phyloP scores from a whole-genome alignment of 1,140 invertebrate genomes.

The Medauroidea extradentata region DNA sequence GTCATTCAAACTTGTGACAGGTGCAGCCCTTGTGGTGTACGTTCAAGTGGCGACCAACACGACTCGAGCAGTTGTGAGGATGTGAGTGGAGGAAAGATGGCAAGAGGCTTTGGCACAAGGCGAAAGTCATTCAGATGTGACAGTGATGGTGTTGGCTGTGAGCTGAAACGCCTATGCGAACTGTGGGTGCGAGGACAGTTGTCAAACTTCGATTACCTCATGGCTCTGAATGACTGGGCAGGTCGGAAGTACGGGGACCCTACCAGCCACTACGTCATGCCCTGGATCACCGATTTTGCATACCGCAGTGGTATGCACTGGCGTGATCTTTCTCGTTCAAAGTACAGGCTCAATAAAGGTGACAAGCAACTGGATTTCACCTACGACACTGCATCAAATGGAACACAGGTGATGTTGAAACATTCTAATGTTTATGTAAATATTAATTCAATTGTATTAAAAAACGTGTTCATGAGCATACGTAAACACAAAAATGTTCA shows the following conservation, averaged over 20 bases:
- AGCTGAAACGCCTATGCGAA: slow-evolving; percentile 25
- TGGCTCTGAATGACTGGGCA: slow-evolving; percentile 79
- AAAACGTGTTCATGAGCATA: too few species aligned
- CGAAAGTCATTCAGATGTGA: background rate
- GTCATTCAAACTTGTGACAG: background rate
- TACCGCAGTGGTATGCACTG: slow-evolving; percentile 74
- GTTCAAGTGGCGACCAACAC: too few species aligned
- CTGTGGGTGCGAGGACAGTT: slow-evolving; percentile 81
- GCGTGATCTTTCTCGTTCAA: slow-evolving; percentile 90
- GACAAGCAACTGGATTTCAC: slow-evolving; percentile 92
- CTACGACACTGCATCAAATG: slow-evolving; percentile 56
- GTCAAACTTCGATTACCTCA: slow-evolving; percentile 89
- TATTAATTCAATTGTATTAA: too few species aligned
- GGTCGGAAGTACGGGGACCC: slow-evolving; percentile 79
- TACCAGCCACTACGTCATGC: slow-evolving; percentile 90
- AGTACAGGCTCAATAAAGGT: slow-evolving; percentile 94
- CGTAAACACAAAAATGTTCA: too few species aligned
- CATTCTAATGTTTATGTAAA: too few species aligned
- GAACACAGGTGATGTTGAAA: slow-evolving; percentile 16
- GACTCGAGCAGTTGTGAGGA: too few species aligned
- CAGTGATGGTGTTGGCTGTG: background rate
- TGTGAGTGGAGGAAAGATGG: too few species aligned
- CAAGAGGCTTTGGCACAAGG: too few species aligned
- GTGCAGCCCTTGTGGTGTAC: too few species aligned
- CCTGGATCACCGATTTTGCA: slow-evolving; percentile 95